Evolutionary conservation across 2,113 vertebrate species (phyloP).

Genomic region (Phalacrocorax carbo): DNA sequence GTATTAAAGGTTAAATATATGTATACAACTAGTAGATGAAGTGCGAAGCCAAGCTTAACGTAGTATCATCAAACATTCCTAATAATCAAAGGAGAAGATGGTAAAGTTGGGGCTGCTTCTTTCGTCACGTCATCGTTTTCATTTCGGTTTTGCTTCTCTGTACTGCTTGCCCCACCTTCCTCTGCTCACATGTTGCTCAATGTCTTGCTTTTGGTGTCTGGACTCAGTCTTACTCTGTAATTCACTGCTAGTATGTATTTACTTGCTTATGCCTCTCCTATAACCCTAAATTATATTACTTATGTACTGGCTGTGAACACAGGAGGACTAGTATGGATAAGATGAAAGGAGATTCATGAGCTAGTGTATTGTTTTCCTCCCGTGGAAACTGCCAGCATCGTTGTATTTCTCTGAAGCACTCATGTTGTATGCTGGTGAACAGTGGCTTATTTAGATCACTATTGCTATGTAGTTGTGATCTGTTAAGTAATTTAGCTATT

Average conservation of each 20-base stretch:
- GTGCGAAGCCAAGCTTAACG: neutral
- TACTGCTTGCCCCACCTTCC: neutral
- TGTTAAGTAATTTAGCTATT: neutral
- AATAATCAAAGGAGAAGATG: neutral
- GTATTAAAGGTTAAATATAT: neutral
- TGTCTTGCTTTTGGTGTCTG: neutral
- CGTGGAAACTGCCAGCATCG: neutral
- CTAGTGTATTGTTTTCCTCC: neutral
- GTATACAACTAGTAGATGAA: neutral
- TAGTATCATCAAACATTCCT: neutral
- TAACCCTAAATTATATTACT: slow-evolving; percentile 5
- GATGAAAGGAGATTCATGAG: neutral
- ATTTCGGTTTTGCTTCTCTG: slow-evolving; percentile 30
- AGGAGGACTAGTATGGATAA: neutral
- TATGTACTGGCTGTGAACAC: neutral
- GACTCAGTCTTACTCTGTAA: neutral
- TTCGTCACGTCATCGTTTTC: neutral
- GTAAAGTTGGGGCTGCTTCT: neutral
- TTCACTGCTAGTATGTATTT: neutral
- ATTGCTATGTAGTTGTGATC: neutral
- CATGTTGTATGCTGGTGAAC: neutral
- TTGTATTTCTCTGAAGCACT: neutral
- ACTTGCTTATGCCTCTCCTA: neutral
- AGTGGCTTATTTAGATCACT: neutral
- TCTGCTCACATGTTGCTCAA: neutral